These are phyloP conservation scores for Eurytoma adleriae DNA, from an alignment of 2,888 invertebrate species.

Conservation along the genomic window DNA sequence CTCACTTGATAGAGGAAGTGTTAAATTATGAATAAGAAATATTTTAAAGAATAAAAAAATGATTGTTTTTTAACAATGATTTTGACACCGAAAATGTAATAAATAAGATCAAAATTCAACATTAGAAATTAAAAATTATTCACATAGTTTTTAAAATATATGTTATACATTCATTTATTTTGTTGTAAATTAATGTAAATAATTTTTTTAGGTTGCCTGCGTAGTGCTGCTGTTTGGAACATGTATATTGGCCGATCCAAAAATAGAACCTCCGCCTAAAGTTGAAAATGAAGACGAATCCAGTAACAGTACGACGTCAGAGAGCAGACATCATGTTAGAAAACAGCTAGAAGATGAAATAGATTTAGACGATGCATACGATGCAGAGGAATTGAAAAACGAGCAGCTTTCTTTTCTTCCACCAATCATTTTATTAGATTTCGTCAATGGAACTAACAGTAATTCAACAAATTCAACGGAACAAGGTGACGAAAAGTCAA, in stretches of 20 bases:
- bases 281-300: conserved; percentile 7
- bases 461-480: conserved; percentile 55
- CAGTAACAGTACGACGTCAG: conserved; percentile 23
- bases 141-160: background rate
- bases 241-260: conserved; percentile 51
- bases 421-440: conserved; percentile 72
- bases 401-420: conserved; percentile 69
- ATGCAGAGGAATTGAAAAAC: conserved; percentile 51
- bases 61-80: too few relatives aligned
- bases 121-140: background rate
- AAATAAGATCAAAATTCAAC: too few relatives aligned
- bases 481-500: conserved; percentile 74
- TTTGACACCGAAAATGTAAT: too few relatives aligned
- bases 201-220: conserved; percentile 66
- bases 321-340: background rate
- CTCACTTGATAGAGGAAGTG: background rate
- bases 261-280: background rate
- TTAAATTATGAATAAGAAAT: too few relatives aligned
- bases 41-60: too few relatives aligned
- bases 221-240: conserved; percentile 62
- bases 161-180: background rate
- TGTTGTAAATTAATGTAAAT: background rate
- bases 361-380: conserved; percentile 39
- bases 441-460: conserved; percentile 66
- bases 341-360: conserved; percentile 53